Evolutionary conservation across 2,888 invertebrate species (phyloP).

Genomic region (Synanthedon andrenaeformis): DNA sequence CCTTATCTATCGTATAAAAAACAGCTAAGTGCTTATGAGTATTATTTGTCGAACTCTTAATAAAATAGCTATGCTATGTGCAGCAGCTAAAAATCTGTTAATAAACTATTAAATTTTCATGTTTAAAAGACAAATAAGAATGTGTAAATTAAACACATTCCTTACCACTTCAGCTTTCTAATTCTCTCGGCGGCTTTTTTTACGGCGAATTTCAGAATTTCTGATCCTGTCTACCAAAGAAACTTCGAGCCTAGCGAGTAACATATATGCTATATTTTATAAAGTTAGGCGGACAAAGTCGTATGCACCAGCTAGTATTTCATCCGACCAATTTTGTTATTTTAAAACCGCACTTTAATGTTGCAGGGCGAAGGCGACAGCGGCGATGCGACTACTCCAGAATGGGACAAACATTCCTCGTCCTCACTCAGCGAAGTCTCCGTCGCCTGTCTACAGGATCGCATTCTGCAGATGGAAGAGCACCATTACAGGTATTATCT

Average conservation of each 20-base stretch:
- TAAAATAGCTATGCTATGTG: too few relatives aligned
- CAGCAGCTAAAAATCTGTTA: too few relatives aligned
- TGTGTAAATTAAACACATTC: background rate
- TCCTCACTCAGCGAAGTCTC: constrained; percentile 89
- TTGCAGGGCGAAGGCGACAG: constrained; percentile 66
- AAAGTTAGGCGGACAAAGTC: too few relatives aligned
- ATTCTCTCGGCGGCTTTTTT: background rate
- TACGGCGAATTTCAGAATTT: too few relatives aligned
- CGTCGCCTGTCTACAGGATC: constrained; percentile 92
- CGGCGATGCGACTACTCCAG: constrained; percentile 81
- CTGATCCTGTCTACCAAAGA: too few relatives aligned
- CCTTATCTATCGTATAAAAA: too few relatives aligned
- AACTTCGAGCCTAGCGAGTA: too few relatives aligned
- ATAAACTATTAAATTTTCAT: too few relatives aligned
- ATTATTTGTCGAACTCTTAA: too few relatives aligned
- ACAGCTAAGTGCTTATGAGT: too few relatives aligned
- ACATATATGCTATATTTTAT: too few relatives aligned
- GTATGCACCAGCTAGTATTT: too few relatives aligned
- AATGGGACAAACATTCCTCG: constrained; percentile 93
- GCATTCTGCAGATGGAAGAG: constrained; percentile 93
- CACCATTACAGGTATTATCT: constrained; percentile 77
- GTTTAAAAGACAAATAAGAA: background rate
- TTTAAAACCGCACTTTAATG: background rate
- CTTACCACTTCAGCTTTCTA: background rate
- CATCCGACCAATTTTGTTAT: constrained; percentile 14